Percentiles rank a stretch among this genome's conserved stretches.
Evolutionary conservation across 2,113 vertebrate genomes (phyloP).

Genomic region (Etheostoma cragini): DNA sequence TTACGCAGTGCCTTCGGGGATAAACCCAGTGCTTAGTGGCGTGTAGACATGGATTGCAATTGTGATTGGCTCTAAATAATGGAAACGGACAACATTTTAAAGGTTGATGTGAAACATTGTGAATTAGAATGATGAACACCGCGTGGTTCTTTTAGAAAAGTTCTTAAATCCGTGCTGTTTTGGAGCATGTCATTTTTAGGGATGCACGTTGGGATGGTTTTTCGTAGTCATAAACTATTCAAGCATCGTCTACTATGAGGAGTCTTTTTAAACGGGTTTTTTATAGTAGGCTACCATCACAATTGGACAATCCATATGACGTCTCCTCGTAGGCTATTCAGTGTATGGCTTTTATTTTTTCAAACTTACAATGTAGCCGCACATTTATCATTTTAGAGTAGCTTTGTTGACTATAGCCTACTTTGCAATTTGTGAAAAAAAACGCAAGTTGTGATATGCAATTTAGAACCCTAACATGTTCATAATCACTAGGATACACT

Average conservation of each 20-base stretch:
- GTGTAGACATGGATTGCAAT: not conserved
- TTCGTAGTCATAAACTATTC: not conserved
- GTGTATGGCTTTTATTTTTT: not conserved
- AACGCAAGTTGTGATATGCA: not conserved
- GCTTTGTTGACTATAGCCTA: not conserved
- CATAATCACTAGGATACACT: not conserved
- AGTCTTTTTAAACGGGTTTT: not conserved
- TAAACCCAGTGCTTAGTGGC: slow-evolving; percentile 12
- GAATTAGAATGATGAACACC: not conserved
- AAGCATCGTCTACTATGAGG: not conserved
- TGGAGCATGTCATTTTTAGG: slow-evolving; percentile 11
- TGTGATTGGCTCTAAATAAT: slow-evolving; percentile 14
- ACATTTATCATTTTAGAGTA: not conserved
- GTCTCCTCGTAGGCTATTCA: no score
- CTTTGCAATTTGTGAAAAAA: not conserved
- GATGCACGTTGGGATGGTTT: slow-evolving; percentile 21
- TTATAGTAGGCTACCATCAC: not conserved
- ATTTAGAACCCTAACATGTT: slow-evolving; percentile 3
- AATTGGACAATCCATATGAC: not conserved
- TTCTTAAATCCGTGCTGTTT: not conserved
- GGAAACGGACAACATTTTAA: slow-evolving; percentile 18
- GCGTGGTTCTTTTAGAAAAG: slow-evolving; percentile 7
- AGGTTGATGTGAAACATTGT: not conserved
- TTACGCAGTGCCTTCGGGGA: slow-evolving; percentile 41
- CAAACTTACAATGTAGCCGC: not conserved